Base-by-base conservation (phyloP, 1,140 invertebrate species). In the Drosophila ananassae region DNA sequence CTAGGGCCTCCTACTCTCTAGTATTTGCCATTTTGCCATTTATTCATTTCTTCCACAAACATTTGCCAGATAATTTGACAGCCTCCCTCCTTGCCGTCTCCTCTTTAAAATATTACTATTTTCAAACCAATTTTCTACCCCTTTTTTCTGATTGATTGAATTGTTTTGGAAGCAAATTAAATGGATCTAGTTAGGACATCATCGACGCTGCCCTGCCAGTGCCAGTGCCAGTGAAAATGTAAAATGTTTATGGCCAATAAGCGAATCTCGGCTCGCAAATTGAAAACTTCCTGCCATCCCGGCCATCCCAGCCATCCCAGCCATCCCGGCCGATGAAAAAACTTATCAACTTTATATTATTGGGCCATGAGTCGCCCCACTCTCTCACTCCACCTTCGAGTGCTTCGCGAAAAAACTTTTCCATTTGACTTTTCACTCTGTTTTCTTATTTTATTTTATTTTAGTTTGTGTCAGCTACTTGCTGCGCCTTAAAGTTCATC, bases 81-180 rank as follows among this genome's bases (percentile, higher is more conserved):
- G 56, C 56, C 54, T 57, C 17, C 25, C 25, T 6, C 7, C 25
- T 28, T 28, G 5, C 25, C 3, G 1, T 5, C 24, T 25, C 24
- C 4, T 28, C 5, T 6, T 28, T 6, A 17, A 17, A 17, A 17
- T 17, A 17, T 17, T 17, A 17, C 17, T 17, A 17, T 17, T 17
- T 17, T 17, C 17, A 17, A 17, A 17, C 17, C 17, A 17, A 17
- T 17, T 17, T 17, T 17, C 17, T 17, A 17, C 17, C 17, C 0
- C 7, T 28, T 28, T 28, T 28, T 28, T 6, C 37, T 12, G 56
- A 59, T 41, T 80, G 77, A 84, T 79, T 84, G 77, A 85, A 85
- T 75, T 85, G 69, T 78, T 78, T 76, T 73, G 25, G 34, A 44
- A 66, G 72, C 57, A 77, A 79, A 79, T 82, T 89, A 58, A 73